Evolutionary conservation across 2,113 vertebrate genomes (phyloP).

Genomic region (Centropus bengalensis): DNA sequence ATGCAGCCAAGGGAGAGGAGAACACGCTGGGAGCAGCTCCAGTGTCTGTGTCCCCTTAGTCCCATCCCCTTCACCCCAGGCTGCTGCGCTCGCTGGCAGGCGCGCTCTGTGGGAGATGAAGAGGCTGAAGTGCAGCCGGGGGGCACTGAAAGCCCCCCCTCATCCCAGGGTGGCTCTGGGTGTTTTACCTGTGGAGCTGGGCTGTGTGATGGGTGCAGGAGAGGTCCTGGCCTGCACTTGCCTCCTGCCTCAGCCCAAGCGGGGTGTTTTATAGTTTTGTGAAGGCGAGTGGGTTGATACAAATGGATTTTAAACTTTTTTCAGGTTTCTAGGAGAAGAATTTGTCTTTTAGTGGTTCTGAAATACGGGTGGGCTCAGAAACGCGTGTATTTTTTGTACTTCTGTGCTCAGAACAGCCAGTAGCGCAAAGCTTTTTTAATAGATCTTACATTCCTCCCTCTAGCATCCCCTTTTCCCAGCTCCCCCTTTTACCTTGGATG

Average conservation of each 20-base stretch:
- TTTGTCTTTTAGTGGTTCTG: not conserved
- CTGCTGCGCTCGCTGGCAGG: not conserved
- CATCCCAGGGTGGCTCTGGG: rapidly evolving
- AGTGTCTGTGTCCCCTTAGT: rapidly evolving
- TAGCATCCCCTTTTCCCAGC: not conserved
- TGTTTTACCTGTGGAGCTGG: not conserved
- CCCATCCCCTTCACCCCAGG: not conserved
- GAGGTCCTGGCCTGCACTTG: not conserved
- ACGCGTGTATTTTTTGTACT: not conserved
- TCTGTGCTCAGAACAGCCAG: not conserved
- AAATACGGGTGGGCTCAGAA: not conserved
- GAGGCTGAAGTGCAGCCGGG: not conserved
- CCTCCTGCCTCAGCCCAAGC: not conserved
- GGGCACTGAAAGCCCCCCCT: not conserved
- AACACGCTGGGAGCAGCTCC: rapidly evolving
- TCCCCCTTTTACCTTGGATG: not conserved
- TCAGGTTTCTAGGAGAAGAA: not conserved
- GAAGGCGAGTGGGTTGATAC: not conserved
- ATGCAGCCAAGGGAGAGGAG: not conserved
- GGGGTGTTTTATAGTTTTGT: not conserved
- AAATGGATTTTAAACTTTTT: conserved; percentile 19
- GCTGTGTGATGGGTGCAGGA: not conserved
- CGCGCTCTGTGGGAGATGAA: rapidly evolving
- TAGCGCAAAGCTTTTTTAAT: conserved; percentile 22
- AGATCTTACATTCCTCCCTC: not conserved